These are phyloP conservation scores for Drosophila littoralis DNA, from an alignment of 1,140 invertebrate genomes.

Conservation along the genomic window DNA sequence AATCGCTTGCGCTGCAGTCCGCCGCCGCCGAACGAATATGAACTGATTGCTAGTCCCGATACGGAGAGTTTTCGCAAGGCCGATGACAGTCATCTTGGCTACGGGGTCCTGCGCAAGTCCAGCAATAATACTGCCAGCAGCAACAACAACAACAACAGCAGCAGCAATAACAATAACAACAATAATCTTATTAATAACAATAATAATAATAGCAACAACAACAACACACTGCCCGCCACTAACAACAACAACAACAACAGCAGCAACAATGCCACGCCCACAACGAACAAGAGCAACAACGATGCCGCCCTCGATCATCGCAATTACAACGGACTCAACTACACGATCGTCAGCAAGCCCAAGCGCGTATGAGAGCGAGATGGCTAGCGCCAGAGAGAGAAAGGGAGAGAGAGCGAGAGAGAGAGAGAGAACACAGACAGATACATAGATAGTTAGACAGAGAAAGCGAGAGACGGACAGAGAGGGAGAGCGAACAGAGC, in stretches of 20 bases:
- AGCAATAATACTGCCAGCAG: conserved; percentile 69
- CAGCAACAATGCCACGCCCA: conserved; percentile 18
- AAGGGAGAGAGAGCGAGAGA: conserved; percentile 3
- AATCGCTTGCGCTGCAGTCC: conserved; percentile 57
- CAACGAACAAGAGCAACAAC: conserved; percentile 27
- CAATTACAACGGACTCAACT: conserved; percentile 90
- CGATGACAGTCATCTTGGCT: conserved; percentile 91
- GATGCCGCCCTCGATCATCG: conserved; percentile 85
- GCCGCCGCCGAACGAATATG: conserved; percentile 75
- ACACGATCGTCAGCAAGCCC: conserved; percentile 92
- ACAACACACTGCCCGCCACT: conserved; percentile 37
- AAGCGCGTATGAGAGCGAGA: conserved; percentile 88
- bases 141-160: conserved; percentile 50
- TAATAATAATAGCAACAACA: conserved; percentile 13
- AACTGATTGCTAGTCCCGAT: conserved; percentile 78
- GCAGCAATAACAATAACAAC: conserved; percentile 32
- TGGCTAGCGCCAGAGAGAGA: too few relatives aligned
- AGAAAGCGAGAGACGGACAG: conserved; percentile 1
- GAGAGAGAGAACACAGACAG: conserved; percentile 42
- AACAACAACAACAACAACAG: conserved; percentile 27
- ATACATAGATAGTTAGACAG: conserved; percentile 28
- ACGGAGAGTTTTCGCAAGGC: conserved; percentile 88
- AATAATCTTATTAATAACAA: conserved; percentile 21
- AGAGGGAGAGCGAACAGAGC: conserved; percentile 17
- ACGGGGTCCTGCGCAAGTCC: conserved; percentile 90